Percentiles rank a stretch among this genome's conserved stretches.
phyloP scores from a whole-genome alignment of 2,113 vertebrate genomes.

The Macquaria ambigua region DNA sequence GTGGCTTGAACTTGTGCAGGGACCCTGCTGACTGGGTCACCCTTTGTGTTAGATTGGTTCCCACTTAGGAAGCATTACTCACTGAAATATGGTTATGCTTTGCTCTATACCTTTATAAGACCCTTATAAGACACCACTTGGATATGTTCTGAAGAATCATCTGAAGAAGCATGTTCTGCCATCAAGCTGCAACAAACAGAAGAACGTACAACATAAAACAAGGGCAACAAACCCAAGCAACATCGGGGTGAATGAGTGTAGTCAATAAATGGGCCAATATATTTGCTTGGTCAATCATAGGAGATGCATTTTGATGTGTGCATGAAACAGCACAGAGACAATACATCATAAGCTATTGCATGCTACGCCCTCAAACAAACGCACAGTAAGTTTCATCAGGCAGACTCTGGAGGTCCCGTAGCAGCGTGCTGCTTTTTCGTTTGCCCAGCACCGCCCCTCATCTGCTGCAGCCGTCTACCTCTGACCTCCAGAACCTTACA shows the following conservation, averaged over 20 bases:
- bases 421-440: conserved; percentile 22
- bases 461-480: conserved; percentile 68
- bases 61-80: conserved; percentile 79
- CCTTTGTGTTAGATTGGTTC: conserved; percentile 81
- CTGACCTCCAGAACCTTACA: conserved; percentile 76
- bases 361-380: conserved; percentile 58
- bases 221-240: conserved; percentile 45
- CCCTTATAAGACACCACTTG: conserved; percentile 54
- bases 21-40: conserved; percentile 69
- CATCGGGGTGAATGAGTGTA: conserved; percentile 22
- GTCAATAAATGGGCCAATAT: conserved; percentile 57
- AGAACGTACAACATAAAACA: conserved; percentile 42
- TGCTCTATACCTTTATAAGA: conserved; percentile 13
- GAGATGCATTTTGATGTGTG: conserved; percentile 55
- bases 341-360: conserved; percentile 71
- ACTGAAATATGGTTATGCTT: conserved; percentile 78
- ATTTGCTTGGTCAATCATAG: conserved; percentile 65
- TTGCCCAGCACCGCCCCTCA: conserved; percentile 70
- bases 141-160: conserved; percentile 26
- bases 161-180: no score
- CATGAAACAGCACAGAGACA: conserved; percentile 50
- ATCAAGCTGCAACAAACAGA: conserved; percentile 23
- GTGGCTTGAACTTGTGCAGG: conserved; percentile 75
- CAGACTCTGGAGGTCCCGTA: conserved; percentile 25
- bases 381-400: conserved; percentile 72